phyloP scores from a whole-genome alignment of 2,888 invertebrate species.

The Matsumyia berberina region DNA sequence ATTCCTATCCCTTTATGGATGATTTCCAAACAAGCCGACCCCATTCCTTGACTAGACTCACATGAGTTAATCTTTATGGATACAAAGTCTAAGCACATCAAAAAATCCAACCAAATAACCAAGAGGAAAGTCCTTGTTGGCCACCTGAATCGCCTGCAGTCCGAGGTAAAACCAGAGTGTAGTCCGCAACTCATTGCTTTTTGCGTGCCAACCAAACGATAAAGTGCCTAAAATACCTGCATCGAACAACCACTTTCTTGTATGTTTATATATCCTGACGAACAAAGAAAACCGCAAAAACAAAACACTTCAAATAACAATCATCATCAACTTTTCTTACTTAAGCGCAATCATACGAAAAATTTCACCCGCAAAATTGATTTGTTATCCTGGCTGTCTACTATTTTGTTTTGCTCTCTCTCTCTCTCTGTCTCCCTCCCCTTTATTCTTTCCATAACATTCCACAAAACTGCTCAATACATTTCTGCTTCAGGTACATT shows the following conservation, averaged over 20 bases:
- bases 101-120: no score
- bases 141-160: no score
- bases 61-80: no score
- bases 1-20: no score
- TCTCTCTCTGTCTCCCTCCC: neutral
- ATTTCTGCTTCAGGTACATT: constrained; percentile 70
- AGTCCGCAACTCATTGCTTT: no score
- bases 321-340: constrained; percentile 66
- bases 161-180: no score
- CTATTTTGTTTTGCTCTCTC: constrained; percentile 25
- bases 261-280: constrained; percentile 8
- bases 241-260: constrained; percentile 35
- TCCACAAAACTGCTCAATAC: constrained; percentile 62
- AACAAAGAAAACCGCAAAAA: neutral
- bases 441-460: constrained; percentile 30
- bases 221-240: constrained; percentile 15
- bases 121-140: no score
- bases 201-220: neutral
- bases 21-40: no score
- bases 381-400: constrained; percentile 69
- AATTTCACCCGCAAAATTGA: constrained; percentile 71
- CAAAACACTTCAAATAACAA: constrained; percentile 73
- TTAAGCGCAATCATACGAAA: constrained; percentile 67
- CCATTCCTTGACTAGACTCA: no score
- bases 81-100: no score